Percentiles rank a stretch among this genome's conserved stretches.
phyloP scores from a whole-genome alignment of 2,797 vertebrate species.

The Chaunax sp. region DNA sequence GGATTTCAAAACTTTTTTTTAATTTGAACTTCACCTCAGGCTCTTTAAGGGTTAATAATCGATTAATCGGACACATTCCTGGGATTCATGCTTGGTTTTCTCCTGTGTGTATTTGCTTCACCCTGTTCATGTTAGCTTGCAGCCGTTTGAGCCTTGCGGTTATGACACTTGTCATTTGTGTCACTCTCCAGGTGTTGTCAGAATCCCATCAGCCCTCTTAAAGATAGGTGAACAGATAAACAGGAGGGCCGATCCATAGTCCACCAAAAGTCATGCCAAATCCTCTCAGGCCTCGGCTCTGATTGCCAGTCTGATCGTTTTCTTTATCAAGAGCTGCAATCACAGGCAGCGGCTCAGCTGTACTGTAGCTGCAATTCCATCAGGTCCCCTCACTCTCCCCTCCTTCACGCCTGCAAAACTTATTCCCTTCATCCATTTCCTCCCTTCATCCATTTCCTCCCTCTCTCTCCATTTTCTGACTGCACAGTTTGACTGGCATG shows the following conservation, averaged over 20 bases:
- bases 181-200: constrained; percentile 9
- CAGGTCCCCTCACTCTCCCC: constrained; percentile 28
- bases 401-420: neutral
- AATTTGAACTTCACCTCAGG: too few relatives aligned
- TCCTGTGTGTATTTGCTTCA: too few relatives aligned
- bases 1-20: too few relatives aligned
- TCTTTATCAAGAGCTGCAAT: constrained; percentile 65
- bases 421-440: constrained; percentile 10
- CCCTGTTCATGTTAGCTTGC: neutral
- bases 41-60: too few relatives aligned
- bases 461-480: constrained; percentile 22
- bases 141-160: neutral
- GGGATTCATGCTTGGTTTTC: too few relatives aligned
- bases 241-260: constrained; percentile 32
- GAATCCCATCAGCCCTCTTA: constrained; percentile 38
- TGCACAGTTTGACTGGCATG: constrained; percentile 37
- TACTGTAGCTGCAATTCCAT: constrained; percentile 49
- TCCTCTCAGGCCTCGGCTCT: constrained; percentile 48
- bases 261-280: constrained; percentile 34
- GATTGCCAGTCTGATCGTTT: constrained; percentile 64
- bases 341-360: constrained; percentile 47
- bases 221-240: constrained; percentile 24
- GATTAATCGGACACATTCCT: too few relatives aligned
- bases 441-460: constrained; percentile 24
- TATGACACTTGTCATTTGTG: neutral